Percentiles rank a stretch among this genome's conserved stretches.
Conservation (phyloP, 2,797 vertebrate genomes). For the Myotis pilosus region DNA sequence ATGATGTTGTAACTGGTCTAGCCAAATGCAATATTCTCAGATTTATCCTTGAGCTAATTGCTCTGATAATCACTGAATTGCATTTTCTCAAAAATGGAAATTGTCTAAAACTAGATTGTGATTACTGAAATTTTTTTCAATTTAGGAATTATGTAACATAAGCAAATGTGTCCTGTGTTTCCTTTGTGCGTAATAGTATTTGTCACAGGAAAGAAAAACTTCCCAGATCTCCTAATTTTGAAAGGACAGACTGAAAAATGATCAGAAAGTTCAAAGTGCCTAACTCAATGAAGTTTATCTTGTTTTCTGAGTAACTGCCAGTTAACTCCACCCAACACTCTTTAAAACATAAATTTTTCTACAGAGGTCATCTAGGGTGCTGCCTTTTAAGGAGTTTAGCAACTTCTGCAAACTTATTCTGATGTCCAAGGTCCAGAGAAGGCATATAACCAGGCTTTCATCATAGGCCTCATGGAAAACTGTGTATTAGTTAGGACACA, state of each 20-base stretch:
- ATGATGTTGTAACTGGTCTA: conserved; percentile 2
- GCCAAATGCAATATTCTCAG: conserved; percentile 38
- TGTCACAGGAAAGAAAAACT: conserved; percentile 33
- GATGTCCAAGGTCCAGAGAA: not conserved
- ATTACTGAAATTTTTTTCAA: conserved; percentile 23
- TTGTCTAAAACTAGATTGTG: conserved; percentile 41
- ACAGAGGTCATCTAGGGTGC: not conserved
- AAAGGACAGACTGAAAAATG: conserved; percentile 43
- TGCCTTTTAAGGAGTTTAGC: not conserved
- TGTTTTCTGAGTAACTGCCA: conserved; percentile 7
- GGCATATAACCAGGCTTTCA: not conserved
- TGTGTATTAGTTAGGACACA: not conserved
- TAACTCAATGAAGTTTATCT: conserved; percentile 19
- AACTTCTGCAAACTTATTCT: not conserved
- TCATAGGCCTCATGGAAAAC: not conserved
- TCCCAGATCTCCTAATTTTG: conserved; percentile 29
- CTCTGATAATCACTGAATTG: not conserved
- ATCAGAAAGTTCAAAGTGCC: not conserved
- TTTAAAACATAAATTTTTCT: conserved; percentile 12
- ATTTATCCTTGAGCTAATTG: conserved; percentile 41
- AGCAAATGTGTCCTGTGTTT: conserved; percentile 12
- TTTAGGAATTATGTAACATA: not conserved
- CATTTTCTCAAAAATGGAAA: conserved; percentile 38
- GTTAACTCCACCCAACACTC: not conserved
- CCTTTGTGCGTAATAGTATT: not conserved